Percentiles rank a stretch among this genome's conserved stretches.
Evolutionary conservation across 2,113 vertebrate species (phyloP).

Genomic region (Psittacus erithacus): DNA sequence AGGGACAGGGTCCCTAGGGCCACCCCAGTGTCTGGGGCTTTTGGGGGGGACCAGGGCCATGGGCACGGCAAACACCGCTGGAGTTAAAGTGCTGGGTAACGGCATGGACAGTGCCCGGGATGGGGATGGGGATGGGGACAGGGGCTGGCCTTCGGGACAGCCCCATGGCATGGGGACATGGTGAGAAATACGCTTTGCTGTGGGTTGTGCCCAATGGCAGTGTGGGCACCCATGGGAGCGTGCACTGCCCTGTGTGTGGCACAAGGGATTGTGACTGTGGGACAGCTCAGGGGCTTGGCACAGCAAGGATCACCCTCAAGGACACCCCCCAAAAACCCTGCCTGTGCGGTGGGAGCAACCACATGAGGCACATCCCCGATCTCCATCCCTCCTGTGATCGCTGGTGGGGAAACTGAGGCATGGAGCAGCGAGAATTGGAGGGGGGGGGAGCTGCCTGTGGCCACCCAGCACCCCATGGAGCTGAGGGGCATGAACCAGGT

Average conservation of each 20-base stretch:
- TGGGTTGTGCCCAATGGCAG: neutral
- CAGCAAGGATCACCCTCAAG: neutral
- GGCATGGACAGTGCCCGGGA: neutral
- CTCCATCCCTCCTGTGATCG: neutral
- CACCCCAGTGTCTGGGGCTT: neutral
- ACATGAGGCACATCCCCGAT: neutral
- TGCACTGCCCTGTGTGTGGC: neutral
- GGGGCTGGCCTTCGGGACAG: neutral
- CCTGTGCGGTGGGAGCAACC: neutral
- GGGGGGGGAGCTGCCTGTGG: neutral
- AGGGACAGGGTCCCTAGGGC: neutral
- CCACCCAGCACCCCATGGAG: neutral
- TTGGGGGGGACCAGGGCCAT: neutral
- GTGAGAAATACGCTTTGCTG: neutral
- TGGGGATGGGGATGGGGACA: neutral
- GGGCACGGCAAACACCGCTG: constrained; percentile 42
- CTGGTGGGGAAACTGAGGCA: constrained; percentile 2
- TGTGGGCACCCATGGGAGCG: rapidly evolving
- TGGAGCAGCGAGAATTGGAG: rapidly evolving
- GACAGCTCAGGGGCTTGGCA: neutral
- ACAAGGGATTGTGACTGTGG: rapidly evolving
- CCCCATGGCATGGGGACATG: neutral
- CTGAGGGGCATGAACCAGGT: neutral
- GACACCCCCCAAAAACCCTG: neutral
- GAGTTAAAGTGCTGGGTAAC: constrained; percentile 69